Base-by-base conservation (phyloP, 2,888 invertebrate genomes). In the Petrophora chlorosata region DNA sequence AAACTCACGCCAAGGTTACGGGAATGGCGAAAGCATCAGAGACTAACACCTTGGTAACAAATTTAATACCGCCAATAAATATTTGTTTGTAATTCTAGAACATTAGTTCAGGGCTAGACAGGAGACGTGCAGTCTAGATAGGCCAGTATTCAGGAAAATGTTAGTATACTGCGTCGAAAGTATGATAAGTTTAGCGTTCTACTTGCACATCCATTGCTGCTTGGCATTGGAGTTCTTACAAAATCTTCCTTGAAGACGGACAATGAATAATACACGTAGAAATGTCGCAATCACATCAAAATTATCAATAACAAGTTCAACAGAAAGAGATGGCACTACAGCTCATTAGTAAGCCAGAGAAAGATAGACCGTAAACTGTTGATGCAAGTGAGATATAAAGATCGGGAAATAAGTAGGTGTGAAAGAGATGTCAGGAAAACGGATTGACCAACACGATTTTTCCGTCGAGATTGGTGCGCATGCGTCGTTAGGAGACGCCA, bases 401-500 rank as follows among this genome's bases (percentile, higher is more conserved):
- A 44, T 10, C 0, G 1, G 14, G 14, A 5, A 28, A 17, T 0
- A 2, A 0, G 0, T 10, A 47, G 42, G 79, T 49, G 55, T 53
- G 72, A 87, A 52, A 54, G 81, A 77, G 82, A 83, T 26, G 55
- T 45, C 49, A 56, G 71, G 67, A 80, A 75, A 77, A 79, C 78
- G 81, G 72, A 71, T 60, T 59, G 58, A 65, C 66, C 76, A 75
- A 74, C 70, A 73, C 66, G 63, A 70, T 66, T 73, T 76, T 76
- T 70, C 62, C 63, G 65, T 72, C 64, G 72, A 64, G 79, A 79
- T 84, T 82, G 82, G 82, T 79, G 82, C 89, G 88, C 90, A 88
- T 89, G 89, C 89, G 89, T 86, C 82, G 88, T 75, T 76, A 68
- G 53, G 58, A 56, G 59, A 56, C 41, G 14, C 25, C 86, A 87